A percentile compares a stretch with the other conserved stretches of the same genome.
phyloP scores from a whole-genome alignment of 1,140 invertebrate genomes.

The Delia radicum region DNA sequence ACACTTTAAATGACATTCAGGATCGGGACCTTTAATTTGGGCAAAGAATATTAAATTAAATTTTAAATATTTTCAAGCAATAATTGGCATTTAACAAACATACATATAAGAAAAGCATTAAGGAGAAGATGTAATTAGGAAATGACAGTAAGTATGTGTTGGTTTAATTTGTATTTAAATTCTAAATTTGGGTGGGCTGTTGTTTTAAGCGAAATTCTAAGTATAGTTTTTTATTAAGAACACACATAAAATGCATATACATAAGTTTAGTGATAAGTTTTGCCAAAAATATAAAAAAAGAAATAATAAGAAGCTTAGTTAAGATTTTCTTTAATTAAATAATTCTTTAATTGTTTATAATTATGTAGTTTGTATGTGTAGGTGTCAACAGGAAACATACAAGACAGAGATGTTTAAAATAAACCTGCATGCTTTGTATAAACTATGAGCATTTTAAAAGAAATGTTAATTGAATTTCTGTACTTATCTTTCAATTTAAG shows the following conservation, averaged over 20 bases:
- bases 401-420: too few relatives aligned
- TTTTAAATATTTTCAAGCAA: background rate
- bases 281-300: too few relatives aligned
- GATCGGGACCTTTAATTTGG: slow-evolving; percentile 70
- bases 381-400: background rate
- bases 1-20: slow-evolving; percentile 84
- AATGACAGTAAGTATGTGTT: background rate
- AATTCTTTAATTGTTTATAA: background rate
- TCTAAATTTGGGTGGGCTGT: background rate
- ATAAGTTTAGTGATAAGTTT: background rate
- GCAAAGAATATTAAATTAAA: background rate
- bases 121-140: background rate
- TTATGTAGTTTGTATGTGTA: background rate
- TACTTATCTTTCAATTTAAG: background rate
- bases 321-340: too few relatives aligned
- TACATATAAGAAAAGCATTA: background rate
- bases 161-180: background rate
- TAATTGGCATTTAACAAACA: background rate
- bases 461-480: background rate
- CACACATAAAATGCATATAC: background rate
- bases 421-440: background rate
- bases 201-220: too few relatives aligned
- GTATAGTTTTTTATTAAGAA: background rate
- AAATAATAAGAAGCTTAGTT: too few relatives aligned
- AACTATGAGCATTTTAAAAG: background rate